Conservation (phyloP, 1,140 invertebrate species). For the Camponotus pennsylvanicus region DNA sequence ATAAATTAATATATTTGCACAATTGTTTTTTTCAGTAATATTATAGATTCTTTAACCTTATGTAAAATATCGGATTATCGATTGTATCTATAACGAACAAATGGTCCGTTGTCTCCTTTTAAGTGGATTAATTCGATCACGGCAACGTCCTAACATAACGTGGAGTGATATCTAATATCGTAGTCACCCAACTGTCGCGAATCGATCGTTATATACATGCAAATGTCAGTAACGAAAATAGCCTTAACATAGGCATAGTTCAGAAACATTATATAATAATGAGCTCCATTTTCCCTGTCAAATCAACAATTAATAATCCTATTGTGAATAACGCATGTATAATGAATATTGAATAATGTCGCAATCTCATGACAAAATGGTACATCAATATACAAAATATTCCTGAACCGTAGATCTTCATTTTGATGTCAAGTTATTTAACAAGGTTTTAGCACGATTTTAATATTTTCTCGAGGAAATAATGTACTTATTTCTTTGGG, state of each 20-base stretch:
- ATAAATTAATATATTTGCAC: neutral
- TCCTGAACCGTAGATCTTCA: neutral
- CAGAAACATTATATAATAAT: slow-evolving; percentile 52
- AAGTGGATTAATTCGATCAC: slow-evolving; percentile 38
- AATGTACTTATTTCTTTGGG: neutral
- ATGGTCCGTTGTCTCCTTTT: neutral
- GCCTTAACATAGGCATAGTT: slow-evolving; percentile 34
- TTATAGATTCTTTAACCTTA: neutral
- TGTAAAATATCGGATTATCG: neutral
- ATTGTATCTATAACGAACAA: neutral
- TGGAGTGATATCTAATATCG: slow-evolving; percentile 45
- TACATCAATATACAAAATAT: neutral
- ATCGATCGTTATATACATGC: slow-evolving; percentile 54
- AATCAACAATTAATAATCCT: slow-evolving; percentile 62
- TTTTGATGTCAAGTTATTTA: slow-evolving; percentile 5
- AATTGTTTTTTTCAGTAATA: neutral
- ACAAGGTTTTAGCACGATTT: neutral
- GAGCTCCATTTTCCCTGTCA: slow-evolving; percentile 30
- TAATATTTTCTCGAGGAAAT: neutral
- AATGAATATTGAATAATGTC: slow-evolving; percentile 9
- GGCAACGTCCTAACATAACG: neutral
- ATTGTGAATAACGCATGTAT: slow-evolving; percentile 10
- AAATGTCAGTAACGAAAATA: slow-evolving; percentile 70
- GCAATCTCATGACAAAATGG: neutral
- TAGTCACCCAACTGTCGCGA: slow-evolving; percentile 9